Percentiles rank a stretch among this genome's conserved stretches.
Evolutionary conservation across 2,888 invertebrate genomes (phyloP).

Genomic region (Dugesia japonica): DNA sequence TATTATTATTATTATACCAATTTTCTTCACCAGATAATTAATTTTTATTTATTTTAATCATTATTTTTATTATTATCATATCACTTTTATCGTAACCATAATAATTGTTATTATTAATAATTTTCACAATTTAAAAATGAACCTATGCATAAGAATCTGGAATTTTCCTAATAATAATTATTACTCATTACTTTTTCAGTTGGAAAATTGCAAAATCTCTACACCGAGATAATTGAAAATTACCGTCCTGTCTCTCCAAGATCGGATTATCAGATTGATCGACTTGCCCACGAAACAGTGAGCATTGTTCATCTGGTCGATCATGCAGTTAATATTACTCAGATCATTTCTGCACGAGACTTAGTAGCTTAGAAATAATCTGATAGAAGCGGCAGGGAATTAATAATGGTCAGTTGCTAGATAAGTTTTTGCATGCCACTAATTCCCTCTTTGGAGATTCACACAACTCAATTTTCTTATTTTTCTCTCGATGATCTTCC

Average conservation of each 20-base stretch:
- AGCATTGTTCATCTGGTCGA: slow-evolving; percentile 14
- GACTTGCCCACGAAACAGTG: slow-evolving; percentile 11
- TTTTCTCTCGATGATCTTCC: not conserved
- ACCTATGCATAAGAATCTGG: not conserved
- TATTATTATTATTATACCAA: no score
- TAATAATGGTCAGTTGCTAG: slow-evolving; percentile 20
- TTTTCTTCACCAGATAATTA: no score
- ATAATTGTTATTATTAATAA: no score
- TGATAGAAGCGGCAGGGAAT: slow-evolving; percentile 20
- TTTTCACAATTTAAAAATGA: no score
- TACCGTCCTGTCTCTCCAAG: slow-evolving; percentile 20
- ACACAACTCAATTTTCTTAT: slow-evolving; percentile 14
- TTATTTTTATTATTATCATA: no score
- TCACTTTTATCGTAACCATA: no score
- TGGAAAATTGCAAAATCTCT: slow-evolving; percentile 12
- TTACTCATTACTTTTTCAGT: slow-evolving; percentile 20
- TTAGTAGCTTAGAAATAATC: slow-evolving; percentile 20
- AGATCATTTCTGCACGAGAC: slow-evolving; percentile 6
- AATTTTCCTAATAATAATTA: slow-evolving; percentile 8
- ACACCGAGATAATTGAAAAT: slow-evolving; percentile 13
- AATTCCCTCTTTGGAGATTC: not conserved
- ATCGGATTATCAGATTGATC: slow-evolving; percentile 20
- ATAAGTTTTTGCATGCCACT: slow-evolving; percentile 20
- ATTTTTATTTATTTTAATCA: no score
- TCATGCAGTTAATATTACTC: slow-evolving; percentile 20